Evolutionary conservation across 2,888 invertebrate genomes (phyloP).

Genomic region (Ormyrus labotus): DNA sequence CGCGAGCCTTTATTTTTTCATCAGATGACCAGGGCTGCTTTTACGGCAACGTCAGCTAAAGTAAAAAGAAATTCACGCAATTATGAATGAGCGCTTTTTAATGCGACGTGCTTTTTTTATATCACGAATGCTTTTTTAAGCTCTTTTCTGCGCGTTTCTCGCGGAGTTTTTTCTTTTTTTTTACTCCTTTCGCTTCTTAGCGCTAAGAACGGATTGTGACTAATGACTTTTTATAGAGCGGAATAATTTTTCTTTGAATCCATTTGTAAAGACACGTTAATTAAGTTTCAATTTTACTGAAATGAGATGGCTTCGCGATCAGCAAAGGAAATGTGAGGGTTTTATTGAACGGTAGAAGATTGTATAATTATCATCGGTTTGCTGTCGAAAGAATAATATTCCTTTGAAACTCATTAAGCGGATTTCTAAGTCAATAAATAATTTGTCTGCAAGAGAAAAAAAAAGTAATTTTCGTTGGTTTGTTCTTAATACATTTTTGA

Average conservation of each 20-base stretch:
- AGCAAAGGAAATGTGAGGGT: too few species aligned
- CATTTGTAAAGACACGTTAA: constrained; percentile 8
- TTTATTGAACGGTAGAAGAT: too few species aligned
- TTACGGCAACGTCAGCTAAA: not conserved
- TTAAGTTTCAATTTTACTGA: constrained; percentile 2
- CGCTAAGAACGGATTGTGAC: constrained; percentile 20
- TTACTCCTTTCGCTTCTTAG: not conserved
- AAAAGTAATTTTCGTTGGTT: too few species aligned
- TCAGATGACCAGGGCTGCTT: constrained; percentile 8
- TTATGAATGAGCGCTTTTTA: constrained; percentile 39
- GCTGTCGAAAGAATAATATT: too few species aligned
- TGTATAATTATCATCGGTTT: too few species aligned
- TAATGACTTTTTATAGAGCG: constrained; percentile 15
- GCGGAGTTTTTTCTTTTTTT: not conserved
- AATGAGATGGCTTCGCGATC: too few species aligned
- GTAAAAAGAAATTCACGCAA: constrained; percentile 12
- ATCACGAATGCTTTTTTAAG: not conserved
- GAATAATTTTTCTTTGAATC: constrained; percentile 19
- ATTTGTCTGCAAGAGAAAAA: too few species aligned
- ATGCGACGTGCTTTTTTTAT: not conserved
- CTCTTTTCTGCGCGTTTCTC: not conserved
- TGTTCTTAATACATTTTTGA: too few species aligned
- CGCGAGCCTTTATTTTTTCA: not conserved
- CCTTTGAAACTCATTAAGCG: too few species aligned
- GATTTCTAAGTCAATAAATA: too few species aligned